Evolutionary conservation across 2,113 vertebrate species (phyloP).

Genomic region (Hirundichthys speculiger): DNA sequence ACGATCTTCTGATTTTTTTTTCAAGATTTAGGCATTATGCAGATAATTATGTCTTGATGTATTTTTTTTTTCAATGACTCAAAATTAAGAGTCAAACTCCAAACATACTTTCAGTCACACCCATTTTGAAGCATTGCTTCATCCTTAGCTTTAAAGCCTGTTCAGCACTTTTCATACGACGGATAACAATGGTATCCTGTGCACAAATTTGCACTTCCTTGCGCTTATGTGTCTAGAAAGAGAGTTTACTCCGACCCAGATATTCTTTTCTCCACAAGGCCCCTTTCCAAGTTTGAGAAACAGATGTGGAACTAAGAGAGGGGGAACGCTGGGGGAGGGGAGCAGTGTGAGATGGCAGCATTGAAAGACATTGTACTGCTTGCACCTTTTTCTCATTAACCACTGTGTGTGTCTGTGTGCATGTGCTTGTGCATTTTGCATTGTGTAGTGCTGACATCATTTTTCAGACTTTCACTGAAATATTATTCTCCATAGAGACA

Average conservation of each 20-base stretch:
- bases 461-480: conserved; percentile 27
- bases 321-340: conserved; percentile 81
- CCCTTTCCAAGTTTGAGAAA: conserved; percentile 66
- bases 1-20: no score
- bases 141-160: conserved; percentile 7
- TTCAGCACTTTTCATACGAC: neutral
- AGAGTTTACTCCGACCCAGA: conserved; percentile 67
- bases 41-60: no score
- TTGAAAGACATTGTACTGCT: conserved; percentile 52
- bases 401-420: conserved; percentile 17
- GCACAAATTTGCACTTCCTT: conserved; percentile 5
- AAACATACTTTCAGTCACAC: neutral
- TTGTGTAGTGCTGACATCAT: conserved; percentile 54
- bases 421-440: conserved; percentile 6
- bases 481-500: neutral
- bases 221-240: conserved; percentile 14
- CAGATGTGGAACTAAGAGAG: conserved; percentile 82
- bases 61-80: no score
- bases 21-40: no score
- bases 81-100: neutral
- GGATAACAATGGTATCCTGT: neutral
- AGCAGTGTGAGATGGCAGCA: conserved; percentile 35
- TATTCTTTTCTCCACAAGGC: conserved; percentile 64
- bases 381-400: conserved; percentile 76
- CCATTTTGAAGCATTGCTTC: neutral